Evolutionary conservation across 2,113 vertebrate species (phyloP), one percentile per base, ranked within the genome.

Genomic region (Caracal caracal): DNA sequence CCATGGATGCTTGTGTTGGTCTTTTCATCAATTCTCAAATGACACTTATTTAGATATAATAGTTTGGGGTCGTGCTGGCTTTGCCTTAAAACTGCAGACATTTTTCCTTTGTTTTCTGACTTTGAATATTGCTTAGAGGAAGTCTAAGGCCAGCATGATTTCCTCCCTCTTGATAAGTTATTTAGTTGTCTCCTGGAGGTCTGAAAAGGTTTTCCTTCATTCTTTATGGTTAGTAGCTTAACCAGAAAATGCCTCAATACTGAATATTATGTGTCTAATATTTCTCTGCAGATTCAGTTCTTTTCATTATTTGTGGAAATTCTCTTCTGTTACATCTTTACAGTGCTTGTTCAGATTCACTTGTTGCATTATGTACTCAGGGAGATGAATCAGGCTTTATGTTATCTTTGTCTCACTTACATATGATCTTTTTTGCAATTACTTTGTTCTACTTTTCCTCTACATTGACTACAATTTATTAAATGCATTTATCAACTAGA

Each of bases 101-200:
- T 85, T 94, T 90, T 95, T 35, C 76, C 63, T 70, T 92, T 88
- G 51, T 90, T 94, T 93, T 81, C 66, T 75, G 43, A 40, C 53
- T 82, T 96, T 65, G n/a, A 91, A 53, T 94, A 79, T 81, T 96
- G 73, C 68, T 94, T 89, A 95, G 66, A 95, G 86, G 61, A 96
- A 96, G 40, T 78, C 22, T 80, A 86, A 93, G 33, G 56, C 17
- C 53, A 93, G 28, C 80, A 75, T 56, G 53, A 96, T 43, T 91
- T 93, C 87, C 80, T 91, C 88, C 75, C 43, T 89, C 26, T 90
- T 81, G 15, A 47, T 51, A 90, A 92, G 26, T 96, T 30, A 90
- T n/a, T 94, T 88, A 33, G 15, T 83, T 93, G 95, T 97, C 40
- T 89, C 35, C 16, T 26, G 43, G 47, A 94, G n/a, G 5, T 79